A percentile compares a stretch with the other conserved stretches of the same genome.
Evolutionary conservation across 2,113 vertebrate species (phyloP).

Genomic region (Lepisosteus oculatus): DNA sequence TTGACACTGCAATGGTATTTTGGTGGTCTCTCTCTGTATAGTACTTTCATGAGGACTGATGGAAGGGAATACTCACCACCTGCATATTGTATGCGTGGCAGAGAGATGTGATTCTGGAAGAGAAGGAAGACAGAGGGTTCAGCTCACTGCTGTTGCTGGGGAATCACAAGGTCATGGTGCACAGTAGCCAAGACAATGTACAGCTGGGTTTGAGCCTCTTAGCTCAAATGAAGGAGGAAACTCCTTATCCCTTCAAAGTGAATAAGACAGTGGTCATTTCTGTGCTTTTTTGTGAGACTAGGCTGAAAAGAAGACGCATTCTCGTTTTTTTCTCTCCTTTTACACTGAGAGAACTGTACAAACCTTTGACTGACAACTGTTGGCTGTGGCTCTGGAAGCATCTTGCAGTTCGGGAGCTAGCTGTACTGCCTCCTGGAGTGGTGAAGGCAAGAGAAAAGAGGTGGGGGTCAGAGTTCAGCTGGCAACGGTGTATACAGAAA

Average conservation of each 20-base stretch:
- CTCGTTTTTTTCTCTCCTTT: too few species aligned
- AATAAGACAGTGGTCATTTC: too few species aligned
- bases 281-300: too few species aligned
- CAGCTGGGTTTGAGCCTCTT: too few species aligned
- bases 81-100: constrained; percentile 3
- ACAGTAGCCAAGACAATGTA: too few species aligned
- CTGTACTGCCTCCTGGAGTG: background rate
- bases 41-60: background rate
- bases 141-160: background rate
- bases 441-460: background rate
- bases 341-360: background rate
- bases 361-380: background rate
- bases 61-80: background rate
- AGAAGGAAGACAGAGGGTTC: background rate
- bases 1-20: too few species aligned
- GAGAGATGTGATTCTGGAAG: constrained; percentile 1
- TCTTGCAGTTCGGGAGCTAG: background rate
- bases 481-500: too few species aligned
- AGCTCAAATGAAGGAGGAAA: too few species aligned
- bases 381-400: background rate
- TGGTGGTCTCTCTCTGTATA: too few species aligned
- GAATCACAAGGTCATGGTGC: background rate
- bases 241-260: too few species aligned
- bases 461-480: too few species aligned
- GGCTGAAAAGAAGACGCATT: too few species aligned